Conservation (phyloP, 2,888 invertebrate genomes). For the Lapara coniferarum region DNA sequence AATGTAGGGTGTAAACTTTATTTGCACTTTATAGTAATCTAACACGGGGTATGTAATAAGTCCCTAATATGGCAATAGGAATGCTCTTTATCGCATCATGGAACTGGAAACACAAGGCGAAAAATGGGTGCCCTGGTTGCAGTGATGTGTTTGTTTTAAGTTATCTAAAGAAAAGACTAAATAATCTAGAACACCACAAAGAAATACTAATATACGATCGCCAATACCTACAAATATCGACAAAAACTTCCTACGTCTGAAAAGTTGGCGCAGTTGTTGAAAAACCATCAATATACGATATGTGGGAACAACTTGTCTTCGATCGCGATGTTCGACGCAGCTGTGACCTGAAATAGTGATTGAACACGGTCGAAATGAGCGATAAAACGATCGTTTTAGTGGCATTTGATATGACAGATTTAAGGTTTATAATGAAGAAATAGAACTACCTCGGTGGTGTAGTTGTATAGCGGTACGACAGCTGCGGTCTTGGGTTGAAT, state of each 20-base stretch:
- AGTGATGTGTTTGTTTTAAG: no score
- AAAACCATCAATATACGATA: conserved; percentile 9
- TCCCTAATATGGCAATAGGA: no score
- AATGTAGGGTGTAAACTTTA: no score
- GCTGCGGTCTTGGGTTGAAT: no score
- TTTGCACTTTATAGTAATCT: no score
- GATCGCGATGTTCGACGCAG: conserved; percentile 50
- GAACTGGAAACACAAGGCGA: no score
- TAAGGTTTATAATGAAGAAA: background rate
- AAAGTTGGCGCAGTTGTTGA: conserved; percentile 7
- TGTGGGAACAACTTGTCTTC: background rate
- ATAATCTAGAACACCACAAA: background rate
- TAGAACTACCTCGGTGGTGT: no score
- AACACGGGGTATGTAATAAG: no score
- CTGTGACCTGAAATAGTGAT: conserved; percentile 46
- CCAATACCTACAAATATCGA: background rate
- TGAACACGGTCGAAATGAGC: conserved; percentile 33
- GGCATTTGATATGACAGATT: background rate
- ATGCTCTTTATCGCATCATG: no score
- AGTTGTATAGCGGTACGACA: no score
- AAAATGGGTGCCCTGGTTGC: no score
- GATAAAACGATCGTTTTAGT: conserved; percentile 6
- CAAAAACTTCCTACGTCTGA: conserved; percentile 17
- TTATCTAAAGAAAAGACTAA: background rate
- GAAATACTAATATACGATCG: no score